Percentiles rank a stretch among this genome's conserved stretches.
Conservation (phyloP, 2,113 vertebrate species). For the Casuarius casuarius region DNA sequence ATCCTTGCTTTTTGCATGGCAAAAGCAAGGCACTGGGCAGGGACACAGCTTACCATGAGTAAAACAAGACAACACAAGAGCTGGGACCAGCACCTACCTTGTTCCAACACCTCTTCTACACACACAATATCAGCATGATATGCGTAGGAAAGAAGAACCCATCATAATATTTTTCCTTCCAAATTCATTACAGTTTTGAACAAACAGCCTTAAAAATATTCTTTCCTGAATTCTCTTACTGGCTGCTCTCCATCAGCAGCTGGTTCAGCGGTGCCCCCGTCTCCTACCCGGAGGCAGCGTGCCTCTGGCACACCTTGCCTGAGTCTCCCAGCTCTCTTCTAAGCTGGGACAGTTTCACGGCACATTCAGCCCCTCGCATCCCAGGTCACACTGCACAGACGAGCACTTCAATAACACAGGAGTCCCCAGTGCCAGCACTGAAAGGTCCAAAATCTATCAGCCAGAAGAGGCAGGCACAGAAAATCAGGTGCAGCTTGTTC, state of each 20-base stretch:
- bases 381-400: not conserved
- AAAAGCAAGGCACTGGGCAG: not conserved
- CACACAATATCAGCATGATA: rapidly evolving
- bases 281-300: not conserved
- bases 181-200: not conserved
- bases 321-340: rapidly evolving
- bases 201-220: rapidly evolving
- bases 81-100: not conserved
- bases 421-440: not conserved
- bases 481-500: not conserved
- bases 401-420: not conserved
- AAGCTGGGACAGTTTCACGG: not conserved
- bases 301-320: not conserved
- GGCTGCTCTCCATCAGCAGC: not conserved
- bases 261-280: not conserved
- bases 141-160: not conserved
- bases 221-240: not conserved
- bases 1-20: not conserved
- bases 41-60: not conserved
- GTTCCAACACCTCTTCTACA: not conserved
- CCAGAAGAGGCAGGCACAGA: not conserved
- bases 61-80: not conserved
- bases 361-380: rapidly evolving
- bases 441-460: not conserved
- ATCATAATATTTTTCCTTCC: not conserved